Base-by-base conservation (phyloP, 1,140 invertebrate species). In the Dysdera silvatica region DNA sequence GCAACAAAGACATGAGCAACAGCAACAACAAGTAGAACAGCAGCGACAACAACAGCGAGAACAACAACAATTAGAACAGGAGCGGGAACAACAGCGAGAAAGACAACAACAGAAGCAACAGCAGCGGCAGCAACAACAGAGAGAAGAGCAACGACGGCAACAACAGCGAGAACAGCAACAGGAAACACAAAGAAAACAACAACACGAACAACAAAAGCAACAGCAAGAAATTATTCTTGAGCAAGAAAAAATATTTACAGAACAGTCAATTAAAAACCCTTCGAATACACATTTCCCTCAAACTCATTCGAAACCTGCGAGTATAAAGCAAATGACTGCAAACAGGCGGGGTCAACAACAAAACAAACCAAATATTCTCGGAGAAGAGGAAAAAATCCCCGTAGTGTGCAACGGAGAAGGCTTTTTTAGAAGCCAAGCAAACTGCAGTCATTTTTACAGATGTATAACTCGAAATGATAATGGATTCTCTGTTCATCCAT, bases 381-480 rank as follows among this genome's bases (percentile, higher is more conserved):
- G 28, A 14, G 14, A 41, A 26, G 51, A 63, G 23, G 26, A 56
- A 20, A n/a, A n/a, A n/a, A n/a, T n/a, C n/a, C 51, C 60, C 5
- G 37, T 61, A 24, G 5, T 63, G 40, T 68, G 67, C 26, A 20
- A 14, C 6, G 37, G 26, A n/a, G 59, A 58, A 47, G 67, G 67
- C 16, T 66, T 66, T 40, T 68, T 63, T 37, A 54, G 51, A 12
- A 53, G 67, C 24, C 64, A 64, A 4, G 37, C 45, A 29, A 55
- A 68, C 18, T 68, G 67, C 26, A 54, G 48, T 20, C 45, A 49
- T 29, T 68, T 68, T 29, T 6, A 58, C n/a, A 56, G 60, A 20
- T 68, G 67, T 51, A 54, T 61, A 1, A 41, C 33, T 28, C 31
- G 23, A 4, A 47, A 58, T 16, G 5, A 66, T 14, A 37, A 24